Percentiles rank a stretch among this genome's conserved stretches.
Conservation (phyloP, 2,113 vertebrate species). For the Verasper variegatus region DNA sequence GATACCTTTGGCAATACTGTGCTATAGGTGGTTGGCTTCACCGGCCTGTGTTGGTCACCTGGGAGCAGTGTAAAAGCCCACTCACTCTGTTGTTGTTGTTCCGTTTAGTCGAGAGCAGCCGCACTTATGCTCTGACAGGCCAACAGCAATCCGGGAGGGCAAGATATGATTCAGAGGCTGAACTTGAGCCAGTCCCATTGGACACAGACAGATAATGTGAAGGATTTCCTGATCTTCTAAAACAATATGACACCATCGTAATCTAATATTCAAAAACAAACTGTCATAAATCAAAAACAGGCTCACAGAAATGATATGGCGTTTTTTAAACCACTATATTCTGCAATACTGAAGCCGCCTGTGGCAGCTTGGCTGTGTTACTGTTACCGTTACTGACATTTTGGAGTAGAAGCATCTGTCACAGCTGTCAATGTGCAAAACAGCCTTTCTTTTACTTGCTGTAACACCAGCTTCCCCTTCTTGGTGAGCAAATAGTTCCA, state of each 20-base stretch:
- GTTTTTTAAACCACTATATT: background rate
- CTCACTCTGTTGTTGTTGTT: constrained; percentile 52
- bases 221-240: constrained; percentile 1
- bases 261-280: constrained; percentile 3
- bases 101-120: constrained; percentile 56
- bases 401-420: constrained; percentile 40
- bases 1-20: constrained; percentile 58
- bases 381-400: constrained; percentile 39
- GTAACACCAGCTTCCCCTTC: background rate
- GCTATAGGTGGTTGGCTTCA: constrained; percentile 51
- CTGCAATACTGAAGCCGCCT: background rate
- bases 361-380: background rate
- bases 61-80: constrained; percentile 66
- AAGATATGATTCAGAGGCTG: constrained; percentile 27
- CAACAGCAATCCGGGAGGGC: constrained; percentile 22
- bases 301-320: background rate
- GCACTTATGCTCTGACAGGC: constrained; percentile 50
- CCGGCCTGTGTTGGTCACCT: constrained; percentile 42
- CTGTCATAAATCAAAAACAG: background rate
- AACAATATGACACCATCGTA: constrained; percentile 4
- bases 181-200: constrained; percentile 12
- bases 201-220: constrained; percentile 21
- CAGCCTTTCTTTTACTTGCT: background rate
- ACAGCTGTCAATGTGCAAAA: constrained; percentile 40
- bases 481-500: background rate